These are phyloP conservation scores for Allolobophora icterica DNA, from an alignment of 2,888 invertebrate species.

Conservation along the genomic window DNA sequence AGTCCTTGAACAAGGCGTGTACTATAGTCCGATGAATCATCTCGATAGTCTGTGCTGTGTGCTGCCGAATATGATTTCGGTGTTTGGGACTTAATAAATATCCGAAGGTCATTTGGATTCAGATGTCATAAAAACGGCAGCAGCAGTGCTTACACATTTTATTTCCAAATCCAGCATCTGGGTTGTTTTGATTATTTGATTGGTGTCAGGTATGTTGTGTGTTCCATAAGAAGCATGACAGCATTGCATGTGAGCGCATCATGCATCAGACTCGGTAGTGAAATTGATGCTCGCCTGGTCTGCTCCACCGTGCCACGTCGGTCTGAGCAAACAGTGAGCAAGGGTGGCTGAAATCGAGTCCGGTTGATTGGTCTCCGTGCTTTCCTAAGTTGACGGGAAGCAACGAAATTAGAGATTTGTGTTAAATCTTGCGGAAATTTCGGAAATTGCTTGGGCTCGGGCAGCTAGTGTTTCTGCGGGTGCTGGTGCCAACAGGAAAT, in stretches of 20 bases:
- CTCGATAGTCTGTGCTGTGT: too few relatives aligned
- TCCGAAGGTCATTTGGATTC: neutral
- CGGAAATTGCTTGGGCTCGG: conserved; percentile 19
- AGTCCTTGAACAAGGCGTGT: too few relatives aligned
- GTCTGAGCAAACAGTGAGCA: conserved; percentile 17
- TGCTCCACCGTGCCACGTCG: neutral
- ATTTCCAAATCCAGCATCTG: neutral
- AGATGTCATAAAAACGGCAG: neutral
- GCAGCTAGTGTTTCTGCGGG: neutral
- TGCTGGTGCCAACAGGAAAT: neutral
- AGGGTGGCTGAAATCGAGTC: conserved; percentile 14
- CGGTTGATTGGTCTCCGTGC: conserved; percentile 1
- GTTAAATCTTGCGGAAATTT: conserved; percentile 5
- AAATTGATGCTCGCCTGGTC: neutral
- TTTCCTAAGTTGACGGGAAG: conserved; percentile 3
- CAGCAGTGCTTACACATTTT: neutral
- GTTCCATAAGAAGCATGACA: neutral
- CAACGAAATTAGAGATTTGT: conserved; percentile 15
- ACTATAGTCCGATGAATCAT: too few relatives aligned
- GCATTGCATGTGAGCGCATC: neutral
- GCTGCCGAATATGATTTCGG: neutral
- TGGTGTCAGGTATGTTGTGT: neutral
- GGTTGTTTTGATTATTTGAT: neutral
- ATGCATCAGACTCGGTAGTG: neutral
- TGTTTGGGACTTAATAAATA: neutral